Conservation (phyloP, 2,113 vertebrate genomes). For the Sinosuthora webbiana region DNA sequence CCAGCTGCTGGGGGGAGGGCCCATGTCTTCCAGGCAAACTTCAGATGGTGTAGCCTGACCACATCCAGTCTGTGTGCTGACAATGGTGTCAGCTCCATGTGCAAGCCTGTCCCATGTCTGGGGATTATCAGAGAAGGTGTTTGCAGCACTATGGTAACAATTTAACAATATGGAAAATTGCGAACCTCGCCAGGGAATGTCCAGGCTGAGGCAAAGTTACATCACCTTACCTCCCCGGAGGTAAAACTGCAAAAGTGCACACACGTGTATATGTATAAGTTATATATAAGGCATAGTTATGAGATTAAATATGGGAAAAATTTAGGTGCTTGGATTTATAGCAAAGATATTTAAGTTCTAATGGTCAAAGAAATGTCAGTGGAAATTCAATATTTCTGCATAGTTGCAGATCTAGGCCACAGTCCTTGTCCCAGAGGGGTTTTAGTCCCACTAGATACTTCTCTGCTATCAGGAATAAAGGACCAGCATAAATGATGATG, state of each 20-base stretch:
- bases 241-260: neutral
- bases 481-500: neutral
- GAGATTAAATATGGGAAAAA: neutral
- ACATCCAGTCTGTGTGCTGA: neutral
- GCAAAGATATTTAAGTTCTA: neutral
- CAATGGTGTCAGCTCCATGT: neutral
- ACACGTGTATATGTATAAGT: neutral
- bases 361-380: neutral
- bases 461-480: neutral
- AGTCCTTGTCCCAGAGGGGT: neutral
- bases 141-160: neutral
- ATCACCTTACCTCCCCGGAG: neutral
- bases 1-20: neutral
- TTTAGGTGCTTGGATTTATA: neutral
- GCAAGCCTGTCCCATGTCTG: neutral
- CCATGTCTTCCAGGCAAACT: neutral
- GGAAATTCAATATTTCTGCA: neutral
- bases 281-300: neutral
- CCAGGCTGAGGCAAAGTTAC: neutral
- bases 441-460: neutral
- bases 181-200: neutral
- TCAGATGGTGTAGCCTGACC: rapidly evolving
- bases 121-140: neutral
- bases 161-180: neutral
- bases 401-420: neutral